A percentile compares a stretch with the other conserved stretches of the same genome.
Conservation (phyloP, 2,888 invertebrate species). For the Pristionchus maxplancki region DNA sequence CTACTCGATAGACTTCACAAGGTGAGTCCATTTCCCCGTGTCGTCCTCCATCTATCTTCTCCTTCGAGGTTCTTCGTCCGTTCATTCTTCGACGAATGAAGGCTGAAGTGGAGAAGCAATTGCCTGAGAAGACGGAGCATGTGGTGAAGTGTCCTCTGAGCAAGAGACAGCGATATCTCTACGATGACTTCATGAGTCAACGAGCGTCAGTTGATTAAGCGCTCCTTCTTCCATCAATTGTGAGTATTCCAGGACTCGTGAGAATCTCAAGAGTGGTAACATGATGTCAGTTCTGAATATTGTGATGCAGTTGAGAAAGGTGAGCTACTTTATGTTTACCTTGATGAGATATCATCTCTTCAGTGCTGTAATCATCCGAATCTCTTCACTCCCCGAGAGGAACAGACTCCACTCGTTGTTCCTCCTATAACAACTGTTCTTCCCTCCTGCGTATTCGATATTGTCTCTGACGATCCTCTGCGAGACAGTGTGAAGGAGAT, state of each 20-base stretch:
- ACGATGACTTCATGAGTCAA: constrained; percentile 99
- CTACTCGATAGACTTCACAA: constrained; percentile 92
- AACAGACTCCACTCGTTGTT: constrained; percentile 88
- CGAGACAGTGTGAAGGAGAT: constrained; percentile 49
- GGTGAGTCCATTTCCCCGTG: constrained; percentile 70
- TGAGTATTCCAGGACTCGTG: constrained; percentile 85
- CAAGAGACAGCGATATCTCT: constrained; percentile 94
- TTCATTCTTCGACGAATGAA: constrained; percentile 93
- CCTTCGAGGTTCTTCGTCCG: constrained; percentile 87
- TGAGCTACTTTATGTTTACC: too few relatives aligned
- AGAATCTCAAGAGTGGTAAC: constrained; percentile 93
- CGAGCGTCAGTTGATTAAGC: constrained; percentile 79
- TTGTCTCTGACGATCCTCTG: constrained; percentile 54
- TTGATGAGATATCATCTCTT: constrained; percentile 37
- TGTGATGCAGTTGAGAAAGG: constrained; percentile 94
- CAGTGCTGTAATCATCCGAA: constrained; percentile 93
- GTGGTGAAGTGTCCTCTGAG: constrained; percentile 93
- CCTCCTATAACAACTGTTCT: constrained; percentile 53
- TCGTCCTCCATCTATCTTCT: not conserved
- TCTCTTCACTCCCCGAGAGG: constrained; percentile 96
- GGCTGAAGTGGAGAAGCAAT: constrained; percentile 95
- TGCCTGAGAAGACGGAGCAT: constrained; percentile 97
- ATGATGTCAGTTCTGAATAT: constrained; percentile 95
- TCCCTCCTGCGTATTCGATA: constrained; percentile 60
- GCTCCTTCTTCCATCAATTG: not conserved